Base-by-base conservation (phyloP, 2,888 invertebrate genomes). In the Copidosoma aretas region DNA sequence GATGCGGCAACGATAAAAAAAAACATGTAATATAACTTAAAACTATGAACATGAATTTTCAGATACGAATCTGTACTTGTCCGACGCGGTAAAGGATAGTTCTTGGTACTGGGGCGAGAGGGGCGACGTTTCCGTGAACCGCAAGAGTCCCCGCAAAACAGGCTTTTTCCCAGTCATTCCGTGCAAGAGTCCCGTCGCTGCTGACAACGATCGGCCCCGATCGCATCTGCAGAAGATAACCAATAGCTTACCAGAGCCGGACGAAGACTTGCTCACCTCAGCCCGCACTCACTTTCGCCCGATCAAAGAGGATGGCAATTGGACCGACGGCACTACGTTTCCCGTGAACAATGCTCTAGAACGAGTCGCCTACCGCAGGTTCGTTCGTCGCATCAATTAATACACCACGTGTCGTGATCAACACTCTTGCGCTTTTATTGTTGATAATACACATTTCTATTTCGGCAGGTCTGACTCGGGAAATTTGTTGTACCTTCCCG, bases 221-320 rank as follows among this genome's bases (percentile, higher is more conserved):
- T 71, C 79, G 67, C 75, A 51, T 22, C 67, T 67, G 21, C 64
- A 58, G 21, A 65, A 70, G 39, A 57, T 59, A 51, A 39, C 63
- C 19, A 67, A n/a, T n/a, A n/a, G 39, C 51, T 22, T 64, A 64
- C 61, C 67, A 59, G 82, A 82, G 66, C 79, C 81, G 54, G 87
- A 87, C 75, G 93, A 93, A 79, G 92, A 93, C 83, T 84, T 93
- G 75, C 86, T 93, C 71, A 91, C 91, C 21, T 91, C 94, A 10
- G 87, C 90, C 73, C 89, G 90, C 73, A 94, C 93, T 68, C 94
- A 95, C 85, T 94, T 95, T 85, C 89, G 90, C 74, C 94, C 94
- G 19, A 94, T 94, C 76, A 88, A 89, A 76, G 88, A 88, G 76
- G 87, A 87, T 81, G 84, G 84, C 41, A 81, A 83, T 64, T 88